Base-by-base conservation (phyloP, 2,797 vertebrate species). In the Lateolabrax maculatus region DNA sequence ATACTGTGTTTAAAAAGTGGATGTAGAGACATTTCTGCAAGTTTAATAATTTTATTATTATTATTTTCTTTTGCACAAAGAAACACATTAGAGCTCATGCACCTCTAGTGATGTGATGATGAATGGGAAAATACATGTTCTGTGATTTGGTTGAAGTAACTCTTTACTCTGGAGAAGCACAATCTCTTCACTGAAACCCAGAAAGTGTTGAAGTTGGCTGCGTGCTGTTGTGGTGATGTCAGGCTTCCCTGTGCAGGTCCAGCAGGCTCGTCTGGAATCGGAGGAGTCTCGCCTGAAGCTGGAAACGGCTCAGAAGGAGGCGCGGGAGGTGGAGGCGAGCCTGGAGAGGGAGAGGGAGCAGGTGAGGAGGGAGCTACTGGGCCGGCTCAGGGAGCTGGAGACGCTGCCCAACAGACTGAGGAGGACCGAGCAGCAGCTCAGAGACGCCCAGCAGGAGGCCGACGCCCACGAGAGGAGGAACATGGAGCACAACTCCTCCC, bases 321-420 rank as follows among this genome's bases (percentile, higher is more conserved):
- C 92, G 21, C 93, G 82, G 81, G 84, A 91, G 3, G 62, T 95
- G 19, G 95, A 90, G 63, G 92, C 85, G 1, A 94, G 95, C 76
- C 95, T 96, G 93, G 95, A 93, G 84, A 91, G 78, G 55, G 96
- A 97, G 87, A 91, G 95, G 37, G 96, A 97, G 78, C 86, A 90
- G 93, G 93, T 96, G 16, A 95, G 94, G 36, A 81, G 86, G 73
- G 95, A 96, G 88, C 95, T 97, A 87, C 93, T 96, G 89, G 88
- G 34, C 4, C 94, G 95, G 12, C 84, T 98, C 85, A 70, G 91
- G 53, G 96, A 98, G 76, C 91, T 98, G 3, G 95, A 98, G 83
- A 87, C 92, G 49, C 92, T 98, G 63, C 96, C 96, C 0, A 96
- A 97, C 75, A 92, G 93, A 52, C 92, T 98, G 27, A 96, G 93